Conservation (phyloP, 2,113 vertebrate species). For the Cercopithecus mona region DNA sequence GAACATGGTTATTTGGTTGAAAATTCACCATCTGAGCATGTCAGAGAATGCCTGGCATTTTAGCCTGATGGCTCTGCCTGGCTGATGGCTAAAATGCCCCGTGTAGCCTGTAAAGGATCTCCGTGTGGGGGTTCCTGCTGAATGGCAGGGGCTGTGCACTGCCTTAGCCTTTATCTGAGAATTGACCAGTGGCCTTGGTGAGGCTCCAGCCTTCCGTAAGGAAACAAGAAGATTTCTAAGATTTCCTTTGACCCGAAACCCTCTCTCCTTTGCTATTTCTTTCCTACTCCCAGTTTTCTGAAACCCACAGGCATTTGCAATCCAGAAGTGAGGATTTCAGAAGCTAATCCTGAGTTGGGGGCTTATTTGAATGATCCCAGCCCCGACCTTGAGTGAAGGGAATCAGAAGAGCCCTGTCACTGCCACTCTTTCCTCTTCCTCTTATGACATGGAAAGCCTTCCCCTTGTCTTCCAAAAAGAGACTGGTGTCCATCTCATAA, state of each 20-base stretch:
- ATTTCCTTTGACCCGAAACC: neutral
- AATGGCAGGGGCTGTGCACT: conserved; percentile 51
- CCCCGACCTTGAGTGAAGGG: neutral
- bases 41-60: conserved; percentile 89
- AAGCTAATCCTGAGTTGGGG: neutral
- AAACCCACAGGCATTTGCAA: conserved; percentile 10
- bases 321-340: neutral
- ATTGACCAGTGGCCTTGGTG: fast-evolving
- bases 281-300: neutral
- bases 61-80: conserved; percentile 68
- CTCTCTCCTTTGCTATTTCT: neutral
- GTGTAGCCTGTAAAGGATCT: conserved; percentile 75
- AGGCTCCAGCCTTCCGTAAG: neutral
- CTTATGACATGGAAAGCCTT: neutral
- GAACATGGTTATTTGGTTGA: conserved; percentile 67
- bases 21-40: conserved; percentile 81
- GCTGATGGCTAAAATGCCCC: conserved; percentile 85
- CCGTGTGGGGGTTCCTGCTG: conserved; percentile 62
- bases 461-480: neutral
- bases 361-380: neutral
- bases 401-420: neutral
- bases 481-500: neutral
- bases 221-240: conserved; percentile 59
- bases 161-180: conserved; percentile 10
- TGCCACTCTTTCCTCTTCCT: neutral